A percentile compares a stretch with the other conserved stretches of the same genome.
These are phyloP conservation scores for Apogon hyalosoma DNA, from an alignment of 2,797 vertebrate species.

Conservation along the genomic window DNA sequence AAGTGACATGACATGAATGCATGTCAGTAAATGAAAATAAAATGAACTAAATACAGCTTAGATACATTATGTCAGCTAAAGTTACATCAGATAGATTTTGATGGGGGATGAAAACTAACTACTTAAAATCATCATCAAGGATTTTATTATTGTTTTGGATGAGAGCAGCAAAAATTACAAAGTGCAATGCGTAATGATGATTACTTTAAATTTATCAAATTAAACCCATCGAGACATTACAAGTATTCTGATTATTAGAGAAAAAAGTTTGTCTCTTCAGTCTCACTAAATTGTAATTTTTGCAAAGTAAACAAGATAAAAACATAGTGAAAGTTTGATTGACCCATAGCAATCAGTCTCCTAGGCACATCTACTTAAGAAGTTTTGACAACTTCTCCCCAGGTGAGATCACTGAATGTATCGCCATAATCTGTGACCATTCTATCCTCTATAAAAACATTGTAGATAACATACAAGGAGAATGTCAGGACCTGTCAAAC, in stretches of 20 bases:
- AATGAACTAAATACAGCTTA: no score
- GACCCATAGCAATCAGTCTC: constrained; percentile 15
- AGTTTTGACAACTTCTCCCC: constrained; percentile 65
- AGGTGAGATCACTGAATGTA: constrained; percentile 53
- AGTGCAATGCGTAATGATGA: no score
- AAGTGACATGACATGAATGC: no score
- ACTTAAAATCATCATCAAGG: no score
- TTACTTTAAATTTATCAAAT: neutral
- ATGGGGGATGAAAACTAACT: no score
- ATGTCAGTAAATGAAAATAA: no score
- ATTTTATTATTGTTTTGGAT: no score
- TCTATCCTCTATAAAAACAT: constrained; percentile 50
- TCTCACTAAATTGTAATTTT: constrained; percentile 4
- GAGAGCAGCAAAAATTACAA: no score
- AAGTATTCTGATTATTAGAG: constrained; percentile 30
- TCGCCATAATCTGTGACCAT: constrained; percentile 56
- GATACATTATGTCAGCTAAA: no score
- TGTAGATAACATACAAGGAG: constrained; percentile 48
- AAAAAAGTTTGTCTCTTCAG: constrained; percentile 12
- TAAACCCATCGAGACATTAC: constrained; percentile 34
- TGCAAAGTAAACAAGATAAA: constrained; percentile 5
- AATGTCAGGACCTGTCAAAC: constrained; percentile 23
- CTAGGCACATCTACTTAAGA: constrained; percentile 46
- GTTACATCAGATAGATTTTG: no score
- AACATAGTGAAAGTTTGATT: constrained; percentile 2